Conservation (phyloP, 2,797 vertebrate genomes). For the Ataeniobius toweri region DNA sequence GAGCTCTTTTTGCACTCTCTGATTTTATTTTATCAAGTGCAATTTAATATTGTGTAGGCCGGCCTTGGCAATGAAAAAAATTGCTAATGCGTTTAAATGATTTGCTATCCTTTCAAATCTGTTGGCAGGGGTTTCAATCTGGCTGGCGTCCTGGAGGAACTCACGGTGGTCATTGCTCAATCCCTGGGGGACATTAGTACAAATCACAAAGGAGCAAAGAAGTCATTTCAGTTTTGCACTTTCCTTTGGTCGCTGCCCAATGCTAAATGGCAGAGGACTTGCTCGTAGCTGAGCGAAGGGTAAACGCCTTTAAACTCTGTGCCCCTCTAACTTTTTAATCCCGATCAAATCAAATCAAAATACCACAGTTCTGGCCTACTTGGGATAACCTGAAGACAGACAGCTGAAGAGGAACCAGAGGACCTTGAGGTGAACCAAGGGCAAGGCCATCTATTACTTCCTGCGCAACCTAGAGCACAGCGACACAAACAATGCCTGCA, state of each 20-base stretch:
- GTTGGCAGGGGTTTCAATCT: conserved; percentile 82
- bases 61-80: conserved; percentile 67
- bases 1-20: conserved; percentile 61
- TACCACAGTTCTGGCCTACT: conserved; percentile 56
- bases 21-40: conserved; percentile 72
- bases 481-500: conserved; percentile 62
- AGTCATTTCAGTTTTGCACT: conserved; percentile 71
- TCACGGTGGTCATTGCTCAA: conserved; percentile 79
- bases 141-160: conserved; percentile 74
- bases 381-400: conserved; percentile 70
- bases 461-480: conserved; percentile 56
- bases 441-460: conserved; percentile 75
- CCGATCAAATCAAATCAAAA: conserved; percentile 73
- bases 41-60: conserved; percentile 76
- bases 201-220: conserved; percentile 75
- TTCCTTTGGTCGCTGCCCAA: conserved; percentile 74
- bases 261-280: conserved; percentile 62
- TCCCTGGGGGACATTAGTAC: conserved; percentile 77
- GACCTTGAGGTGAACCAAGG: conserved; percentile 60
- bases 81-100: conserved; percentile 82
- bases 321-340: conserved; percentile 69
- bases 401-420: conserved; percentile 56
- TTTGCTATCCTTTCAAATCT: conserved; percentile 82
- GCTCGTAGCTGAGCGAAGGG: conserved; percentile 41
- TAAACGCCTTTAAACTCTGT: conserved; percentile 36